Evolutionary conservation across 2,888 invertebrate genomes (phyloP).

Genomic region (Phyllotreta striolata): DNA sequence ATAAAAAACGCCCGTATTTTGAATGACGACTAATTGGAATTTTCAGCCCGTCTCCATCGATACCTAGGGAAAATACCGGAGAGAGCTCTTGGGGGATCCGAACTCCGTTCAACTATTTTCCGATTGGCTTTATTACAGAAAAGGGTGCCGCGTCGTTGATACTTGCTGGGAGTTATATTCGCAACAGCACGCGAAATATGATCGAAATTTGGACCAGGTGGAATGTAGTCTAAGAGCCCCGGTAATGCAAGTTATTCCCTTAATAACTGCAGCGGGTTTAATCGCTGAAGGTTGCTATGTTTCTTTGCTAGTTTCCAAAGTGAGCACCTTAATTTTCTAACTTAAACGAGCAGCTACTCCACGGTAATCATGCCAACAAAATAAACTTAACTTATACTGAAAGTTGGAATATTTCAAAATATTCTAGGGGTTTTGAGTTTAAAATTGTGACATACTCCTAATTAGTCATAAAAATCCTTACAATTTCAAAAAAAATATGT

Average conservation of each 20-base stretch:
- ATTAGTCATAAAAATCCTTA: no score
- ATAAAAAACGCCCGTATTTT: no score
- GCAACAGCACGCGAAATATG: constrained; percentile 14
- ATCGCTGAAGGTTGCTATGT: background rate
- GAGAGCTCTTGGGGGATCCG: constrained; percentile 3
- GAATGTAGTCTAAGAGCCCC: background rate
- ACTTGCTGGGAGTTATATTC: background rate
- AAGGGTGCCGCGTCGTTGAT: constrained; percentile 1
- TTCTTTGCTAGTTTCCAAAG: no score
- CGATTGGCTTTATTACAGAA: constrained; percentile 14
- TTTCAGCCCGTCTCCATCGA: constrained; percentile 11
- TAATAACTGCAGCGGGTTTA: background rate
- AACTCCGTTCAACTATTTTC: constrained; percentile 20
- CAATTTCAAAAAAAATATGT: no score
- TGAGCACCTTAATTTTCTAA: no score
- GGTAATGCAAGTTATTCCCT: constrained; percentile 11
- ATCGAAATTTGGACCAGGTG: constrained; percentile 5
- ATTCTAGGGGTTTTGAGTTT: no score
- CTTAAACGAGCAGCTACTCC: no score
- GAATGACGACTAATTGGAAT: constrained; percentile 12
- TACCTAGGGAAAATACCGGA: constrained; percentile 12
- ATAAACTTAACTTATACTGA: no score
- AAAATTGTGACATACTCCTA: no score
- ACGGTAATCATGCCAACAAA: no score
- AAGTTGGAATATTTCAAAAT: no score